Percentiles rank a stretch among this genome's conserved stretches.
phyloP scores from a whole-genome alignment of 2,113 vertebrate genomes.

The Pyxicephalus adspersus region DNA sequence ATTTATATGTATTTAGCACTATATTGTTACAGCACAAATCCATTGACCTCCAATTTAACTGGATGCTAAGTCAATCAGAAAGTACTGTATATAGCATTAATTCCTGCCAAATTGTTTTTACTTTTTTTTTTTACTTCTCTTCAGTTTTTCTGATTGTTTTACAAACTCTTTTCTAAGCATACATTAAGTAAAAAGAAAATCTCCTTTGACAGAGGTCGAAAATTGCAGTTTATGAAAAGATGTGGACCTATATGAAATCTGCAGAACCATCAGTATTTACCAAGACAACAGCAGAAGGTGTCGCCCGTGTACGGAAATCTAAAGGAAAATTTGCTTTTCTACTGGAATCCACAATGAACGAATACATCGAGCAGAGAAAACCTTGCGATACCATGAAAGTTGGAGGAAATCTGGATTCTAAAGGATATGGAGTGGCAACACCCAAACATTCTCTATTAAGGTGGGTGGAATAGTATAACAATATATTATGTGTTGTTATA shows the following conservation, averaged over 20 bases:
- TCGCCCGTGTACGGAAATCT: conserved; percentile 95
- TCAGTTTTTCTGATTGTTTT: not conserved
- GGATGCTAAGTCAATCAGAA: too few relatives aligned
- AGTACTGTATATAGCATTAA: too few relatives aligned
- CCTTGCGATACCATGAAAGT: conserved; percentile 99
- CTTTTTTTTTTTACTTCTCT: not conserved
- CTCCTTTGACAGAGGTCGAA: conserved; percentile 90
- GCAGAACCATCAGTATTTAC: conserved; percentile 97
- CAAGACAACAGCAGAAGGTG: conserved; percentile 95
- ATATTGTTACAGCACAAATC: too few relatives aligned
- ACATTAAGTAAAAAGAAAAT: conserved; percentile 13
- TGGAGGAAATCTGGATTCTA: conserved; percentile 99
- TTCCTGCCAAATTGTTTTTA: not conserved
- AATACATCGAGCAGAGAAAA: conserved; percentile 98
- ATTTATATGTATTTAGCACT: too few relatives aligned
- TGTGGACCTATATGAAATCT: conserved; percentile 99
- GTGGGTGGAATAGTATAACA: conserved; percentile 99
- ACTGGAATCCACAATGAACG: conserved; percentile 99
- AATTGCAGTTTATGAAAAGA: conserved; percentile 99
- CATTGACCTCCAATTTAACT: too few relatives aligned
- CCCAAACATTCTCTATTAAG: conserved; percentile 99
- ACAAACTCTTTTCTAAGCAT: not conserved
- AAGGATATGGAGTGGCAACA: conserved; percentile 98
- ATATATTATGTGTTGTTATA: conserved; percentile 96
- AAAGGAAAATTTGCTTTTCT: conserved; percentile 99